Conservation (phyloP, 1,140 invertebrate genomes). For the Diorhabda carinulata region DNA sequence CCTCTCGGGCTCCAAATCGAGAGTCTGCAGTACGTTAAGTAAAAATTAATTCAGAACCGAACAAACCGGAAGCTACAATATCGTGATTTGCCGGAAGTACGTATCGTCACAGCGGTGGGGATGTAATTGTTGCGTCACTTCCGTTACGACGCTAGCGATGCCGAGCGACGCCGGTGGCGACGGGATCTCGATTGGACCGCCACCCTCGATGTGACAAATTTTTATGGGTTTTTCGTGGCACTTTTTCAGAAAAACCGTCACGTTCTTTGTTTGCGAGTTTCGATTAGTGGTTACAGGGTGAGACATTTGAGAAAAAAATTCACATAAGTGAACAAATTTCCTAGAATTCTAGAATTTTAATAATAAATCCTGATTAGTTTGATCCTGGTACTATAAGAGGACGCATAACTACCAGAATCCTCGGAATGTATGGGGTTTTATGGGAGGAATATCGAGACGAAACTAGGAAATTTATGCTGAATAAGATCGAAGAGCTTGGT, state of each 20-base stretch:
- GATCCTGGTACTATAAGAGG: no score
- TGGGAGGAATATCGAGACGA: no score
- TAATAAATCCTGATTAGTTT: no score
- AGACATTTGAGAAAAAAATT: not conserved
- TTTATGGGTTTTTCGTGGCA: constrained; percentile 39
- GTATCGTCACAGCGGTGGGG: constrained; percentile 41
- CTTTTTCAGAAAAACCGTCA: constrained; percentile 27
- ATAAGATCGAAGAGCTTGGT: no score
- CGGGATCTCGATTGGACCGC: constrained; percentile 25
- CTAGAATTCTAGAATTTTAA: no score
- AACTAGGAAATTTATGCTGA: no score
- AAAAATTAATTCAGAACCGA: constrained; percentile 21
- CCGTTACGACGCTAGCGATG: constrained; percentile 24
- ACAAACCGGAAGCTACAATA: constrained; percentile 33
- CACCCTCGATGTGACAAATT: constrained; percentile 43
- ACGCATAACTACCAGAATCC: no score
- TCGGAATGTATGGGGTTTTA: no score
- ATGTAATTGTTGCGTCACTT: constrained; percentile 39
- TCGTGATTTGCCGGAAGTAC: constrained; percentile 37
- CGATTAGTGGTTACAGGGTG: not conserved
- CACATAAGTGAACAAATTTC: no score
- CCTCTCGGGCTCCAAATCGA: not conserved
- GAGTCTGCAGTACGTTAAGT: constrained; percentile 5
- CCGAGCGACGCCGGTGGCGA: not conserved
- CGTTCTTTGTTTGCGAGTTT: constrained; percentile 6